Evolutionary conservation across 2,888 invertebrate species (phyloP).

Genomic region (Anarsia innoxiella): DNA sequence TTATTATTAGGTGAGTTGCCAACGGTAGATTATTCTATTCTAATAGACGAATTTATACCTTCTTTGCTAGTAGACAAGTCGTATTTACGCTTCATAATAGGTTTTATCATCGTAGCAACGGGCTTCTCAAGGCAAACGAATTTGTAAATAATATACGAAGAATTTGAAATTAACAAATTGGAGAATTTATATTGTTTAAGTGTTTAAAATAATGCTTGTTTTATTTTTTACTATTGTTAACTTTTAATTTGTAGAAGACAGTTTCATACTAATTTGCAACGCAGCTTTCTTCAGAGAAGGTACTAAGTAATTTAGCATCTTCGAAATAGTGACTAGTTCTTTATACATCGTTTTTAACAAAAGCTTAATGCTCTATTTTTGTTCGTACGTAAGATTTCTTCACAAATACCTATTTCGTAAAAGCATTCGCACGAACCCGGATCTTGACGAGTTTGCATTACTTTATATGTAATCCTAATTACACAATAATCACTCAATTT

Average conservation of each 20-base stretch:
- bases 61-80: constrained; percentile 25
- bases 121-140: constrained; percentile 54
- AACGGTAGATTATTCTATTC: constrained; percentile 1
- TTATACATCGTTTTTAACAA: too few relatives aligned
- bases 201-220: constrained; percentile 12
- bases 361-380: too few relatives aligned
- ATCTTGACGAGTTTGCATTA: too few relatives aligned
- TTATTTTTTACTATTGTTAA: background rate
- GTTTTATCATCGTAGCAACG: constrained; percentile 48
- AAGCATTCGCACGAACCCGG: too few relatives aligned
- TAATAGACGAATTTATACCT: constrained; percentile 1
- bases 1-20: constrained; percentile 1
- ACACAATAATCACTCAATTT: too few relatives aligned
- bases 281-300: too few relatives aligned
- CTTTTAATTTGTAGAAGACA: background rate
- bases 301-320: too few relatives aligned
- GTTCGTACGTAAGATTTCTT: too few relatives aligned
- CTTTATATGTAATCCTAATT: too few relatives aligned
- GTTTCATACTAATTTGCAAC: too few relatives aligned
- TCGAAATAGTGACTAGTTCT: too few relatives aligned
- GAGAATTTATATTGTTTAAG: constrained; percentile 39
- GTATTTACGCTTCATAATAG: constrained; percentile 44
- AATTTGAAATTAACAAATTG: constrained; percentile 50
- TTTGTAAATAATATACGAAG: constrained; percentile 46
- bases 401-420: too few relatives aligned